phyloP scores from a whole-genome alignment of 2,888 invertebrate species.

The Phengaris alcon region DNA sequence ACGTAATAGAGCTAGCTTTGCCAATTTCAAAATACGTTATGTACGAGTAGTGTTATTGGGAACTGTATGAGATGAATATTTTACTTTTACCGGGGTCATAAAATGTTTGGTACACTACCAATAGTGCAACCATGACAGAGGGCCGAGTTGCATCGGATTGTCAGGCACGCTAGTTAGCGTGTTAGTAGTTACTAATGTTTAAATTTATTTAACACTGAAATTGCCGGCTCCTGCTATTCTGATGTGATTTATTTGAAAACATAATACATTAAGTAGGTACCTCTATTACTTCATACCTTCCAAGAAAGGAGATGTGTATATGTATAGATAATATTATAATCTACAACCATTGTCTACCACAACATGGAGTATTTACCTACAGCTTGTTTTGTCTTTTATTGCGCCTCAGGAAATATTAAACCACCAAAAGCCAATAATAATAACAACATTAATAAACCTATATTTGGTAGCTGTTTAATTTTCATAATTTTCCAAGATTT shows the following conservation, averaged over 20 bases:
- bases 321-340: too few relatives aligned
- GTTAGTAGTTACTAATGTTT: not conserved
- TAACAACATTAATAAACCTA: not conserved
- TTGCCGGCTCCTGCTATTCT: not conserved
- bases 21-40: not conserved
- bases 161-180: not conserved
- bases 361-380: not conserved
- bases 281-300: too few relatives aligned
- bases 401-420: not conserved
- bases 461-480: not conserved
- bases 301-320: too few relatives aligned
- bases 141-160: not conserved
- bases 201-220: not conserved
- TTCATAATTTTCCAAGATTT: not conserved
- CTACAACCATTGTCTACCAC: too few relatives aligned
- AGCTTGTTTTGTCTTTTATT: not conserved
- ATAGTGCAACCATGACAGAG: not conserved
- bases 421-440: not conserved
- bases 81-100: not conserved
- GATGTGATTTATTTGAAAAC: too few relatives aligned
- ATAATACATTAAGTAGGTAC: too few relatives aligned
- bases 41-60: not conserved
- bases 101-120: not conserved
- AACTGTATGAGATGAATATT: not conserved
- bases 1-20: not conserved